Evolutionary conservation across 2,113 vertebrate genomes (phyloP).

Genomic region (Vicugna pacos): DNA sequence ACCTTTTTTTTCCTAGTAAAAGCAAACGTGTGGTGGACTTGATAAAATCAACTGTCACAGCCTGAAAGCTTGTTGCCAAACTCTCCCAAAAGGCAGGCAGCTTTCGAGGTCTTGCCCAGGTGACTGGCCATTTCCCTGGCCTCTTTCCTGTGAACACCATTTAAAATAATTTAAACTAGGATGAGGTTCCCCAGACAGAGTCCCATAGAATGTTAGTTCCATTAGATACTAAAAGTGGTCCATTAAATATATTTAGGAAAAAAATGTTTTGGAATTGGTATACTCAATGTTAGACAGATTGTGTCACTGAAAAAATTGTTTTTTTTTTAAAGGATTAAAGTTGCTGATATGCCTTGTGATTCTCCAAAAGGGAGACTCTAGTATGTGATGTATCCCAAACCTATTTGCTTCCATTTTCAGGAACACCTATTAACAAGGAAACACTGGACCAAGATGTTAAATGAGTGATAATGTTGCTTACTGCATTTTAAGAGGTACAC

Average conservation of each 20-base stretch:
- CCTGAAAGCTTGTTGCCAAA: neutral
- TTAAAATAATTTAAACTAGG: neutral
- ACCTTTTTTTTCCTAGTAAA: neutral
- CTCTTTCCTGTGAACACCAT: neutral
- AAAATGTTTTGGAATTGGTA: neutral
- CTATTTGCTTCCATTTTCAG: neutral
- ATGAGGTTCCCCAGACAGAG: neutral
- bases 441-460: neutral
- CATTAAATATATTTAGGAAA: neutral
- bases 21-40: neutral
- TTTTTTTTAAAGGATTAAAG: neutral
- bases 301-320: neutral
- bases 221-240: neutral
- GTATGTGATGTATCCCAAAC: neutral
- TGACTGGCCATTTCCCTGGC: neutral
- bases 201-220: neutral
- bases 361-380: neutral
- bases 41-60: rapidly evolving
- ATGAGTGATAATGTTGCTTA: neutral
- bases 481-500: neutral
- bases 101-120: neutral
- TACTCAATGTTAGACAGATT: neutral
- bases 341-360: neutral
- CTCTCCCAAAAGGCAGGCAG: neutral
- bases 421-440: neutral